Base-by-base conservation (phyloP, 2,797 vertebrate genomes). In the Arremon aurantiirostris region DNA sequence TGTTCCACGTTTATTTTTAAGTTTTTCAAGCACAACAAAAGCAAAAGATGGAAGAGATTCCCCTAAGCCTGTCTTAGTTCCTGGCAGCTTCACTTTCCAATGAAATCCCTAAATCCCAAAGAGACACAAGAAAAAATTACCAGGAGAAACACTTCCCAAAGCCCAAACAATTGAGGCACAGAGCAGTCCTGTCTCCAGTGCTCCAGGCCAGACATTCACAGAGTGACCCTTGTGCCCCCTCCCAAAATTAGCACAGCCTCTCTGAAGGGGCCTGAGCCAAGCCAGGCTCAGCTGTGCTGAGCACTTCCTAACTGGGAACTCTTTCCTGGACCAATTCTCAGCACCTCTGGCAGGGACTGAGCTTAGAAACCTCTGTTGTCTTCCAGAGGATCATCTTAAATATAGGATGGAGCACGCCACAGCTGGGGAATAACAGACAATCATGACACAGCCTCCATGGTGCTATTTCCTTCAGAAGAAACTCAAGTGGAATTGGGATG, bases 221-320 rank as follows among this genome's bases (percentile, higher is more conserved):
- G 42, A 49, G 39, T 90, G 91, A 94, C 85, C 91, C 70, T 86
- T 90, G 52, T 94, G 87, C 87, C 87, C 87, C 91, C 35, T 84
- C 91, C 89, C 91, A 93, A 94, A 96, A 94, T 96, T 80, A 95
- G 92, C 94, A 79, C 61, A 76, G 72, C 15, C 82, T 93, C 77
- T 55, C 69, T 37, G 66, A 19, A 82, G 63, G 47, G 78, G 49
- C 8, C 59, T 14, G n/a, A 83, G 95, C 89, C 93, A 96, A 91
- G 82, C 32, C 26, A 83, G 87, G 80, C 91, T 96, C 94, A 91
- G 93, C 94, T 96, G 94, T 34, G 66, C 86, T 77, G 63, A 94
- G 60, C 56, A 18, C 70, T 88, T 95, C 85, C 85, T 86, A 94
- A 91, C 85, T 93, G 94, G 63, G 93, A 96, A 89, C 70, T 83